Conservation (phyloP, 2,113 vertebrate species). For the Anoura caudifer region DNA sequence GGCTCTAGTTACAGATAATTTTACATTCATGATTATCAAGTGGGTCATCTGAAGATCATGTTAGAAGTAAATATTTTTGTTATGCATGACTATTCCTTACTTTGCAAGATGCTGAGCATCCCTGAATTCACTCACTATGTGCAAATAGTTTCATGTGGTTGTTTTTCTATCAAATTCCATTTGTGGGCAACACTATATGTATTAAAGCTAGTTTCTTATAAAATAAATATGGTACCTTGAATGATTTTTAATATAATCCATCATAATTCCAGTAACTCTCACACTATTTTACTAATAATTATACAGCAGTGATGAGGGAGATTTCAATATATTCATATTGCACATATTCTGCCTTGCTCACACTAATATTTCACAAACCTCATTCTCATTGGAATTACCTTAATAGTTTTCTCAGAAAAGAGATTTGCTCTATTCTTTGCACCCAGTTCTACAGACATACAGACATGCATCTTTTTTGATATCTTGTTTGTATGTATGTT, state of each 20-base stretch:
- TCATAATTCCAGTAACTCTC: not conserved
- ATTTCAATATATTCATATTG: not conserved
- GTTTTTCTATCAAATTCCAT: not conserved
- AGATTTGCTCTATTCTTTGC: not conserved
- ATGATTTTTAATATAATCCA: not conserved
- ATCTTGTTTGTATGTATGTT: not conserved
- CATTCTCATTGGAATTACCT: not conserved
- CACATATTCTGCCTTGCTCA: not conserved
- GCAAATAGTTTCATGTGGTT: not conserved
- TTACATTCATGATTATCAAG: not conserved
- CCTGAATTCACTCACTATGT: not conserved
- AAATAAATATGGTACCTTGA: not conserved
- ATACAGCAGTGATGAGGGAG: not conserved
- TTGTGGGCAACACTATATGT: not conserved
- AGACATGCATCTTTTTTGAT: not conserved
- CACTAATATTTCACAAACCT: not conserved
- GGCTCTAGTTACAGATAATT: not conserved
- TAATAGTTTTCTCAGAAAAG: not conserved
- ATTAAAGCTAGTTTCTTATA: not conserved
- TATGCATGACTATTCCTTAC: not conserved
- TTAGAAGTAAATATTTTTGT: not conserved
- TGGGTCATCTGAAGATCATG: not conserved
- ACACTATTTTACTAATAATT: not conserved
- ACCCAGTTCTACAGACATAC: not conserved
- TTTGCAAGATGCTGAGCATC: not conserved